phyloP scores from a whole-genome alignment of 2,113 vertebrate species.

The Leptosomus discolor region DNA sequence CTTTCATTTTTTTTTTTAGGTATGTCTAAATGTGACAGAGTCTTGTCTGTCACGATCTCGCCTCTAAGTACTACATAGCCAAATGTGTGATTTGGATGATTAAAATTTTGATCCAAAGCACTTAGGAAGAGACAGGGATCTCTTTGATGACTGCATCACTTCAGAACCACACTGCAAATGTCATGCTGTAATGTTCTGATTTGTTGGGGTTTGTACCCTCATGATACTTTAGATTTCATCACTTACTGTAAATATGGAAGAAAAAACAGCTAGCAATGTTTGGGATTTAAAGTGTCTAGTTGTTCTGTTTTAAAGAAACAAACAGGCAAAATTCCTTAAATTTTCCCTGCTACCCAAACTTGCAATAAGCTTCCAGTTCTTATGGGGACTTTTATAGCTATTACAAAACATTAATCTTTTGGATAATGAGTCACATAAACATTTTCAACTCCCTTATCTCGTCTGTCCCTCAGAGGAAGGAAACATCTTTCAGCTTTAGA shows the following conservation, averaged over 20 bases:
- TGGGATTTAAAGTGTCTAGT: not conserved
- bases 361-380: not conserved
- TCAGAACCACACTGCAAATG: not conserved
- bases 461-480: not conserved
- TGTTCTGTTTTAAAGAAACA: not conserved
- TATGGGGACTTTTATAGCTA: not conserved
- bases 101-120: not conserved
- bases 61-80: not conserved
- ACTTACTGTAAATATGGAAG: not conserved
- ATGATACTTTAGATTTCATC: not conserved
- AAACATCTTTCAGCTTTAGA: slow-evolving; percentile 33
- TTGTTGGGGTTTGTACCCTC: not conserved
- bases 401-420: not conserved
- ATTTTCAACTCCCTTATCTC: slow-evolving; percentile 42
- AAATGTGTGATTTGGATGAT: not conserved
- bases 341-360: not conserved
- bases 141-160: not conserved
- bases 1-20: not conserved
- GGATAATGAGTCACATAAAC: slow-evolving; percentile 32
- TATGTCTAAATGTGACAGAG: not conserved
- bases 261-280: not conserved
- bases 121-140: not conserved
- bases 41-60: not conserved
- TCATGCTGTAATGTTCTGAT: not conserved
- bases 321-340: not conserved